Base-by-base conservation (phyloP, 2,888 invertebrate genomes). In the Andricus curvator region DNA sequence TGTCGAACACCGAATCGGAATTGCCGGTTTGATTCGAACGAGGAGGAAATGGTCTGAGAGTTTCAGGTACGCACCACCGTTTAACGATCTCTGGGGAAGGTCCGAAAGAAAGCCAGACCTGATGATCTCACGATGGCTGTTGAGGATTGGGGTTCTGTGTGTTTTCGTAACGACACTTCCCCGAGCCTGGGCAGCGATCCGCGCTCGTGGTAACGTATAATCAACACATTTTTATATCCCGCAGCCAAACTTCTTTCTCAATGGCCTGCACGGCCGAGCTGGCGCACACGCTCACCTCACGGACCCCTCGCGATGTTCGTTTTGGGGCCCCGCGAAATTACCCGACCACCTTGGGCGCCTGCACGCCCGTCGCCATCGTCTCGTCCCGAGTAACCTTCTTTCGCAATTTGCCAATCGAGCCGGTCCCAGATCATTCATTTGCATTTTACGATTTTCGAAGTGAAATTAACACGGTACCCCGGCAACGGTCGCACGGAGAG, bases 191-290 rank as follows among this genome's bases (percentile, higher is more conserved):
- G 77, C 80, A 44, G 56, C 78, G 67, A 56, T 78, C 80, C 81
- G 81, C 82, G 81, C 84, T 81, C 84, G 84, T 86, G 87, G 85
- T 86, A 92, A 92, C 91, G 89, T 92, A 92, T 92, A 92, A 92
- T 92, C 92, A 92, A 92, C 92, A 91, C 92, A 92, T 92, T 92
- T 92, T 92, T 92, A 92, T 92, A 90, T 91, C 90, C 91, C 87
- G 88, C 88, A 89, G 89, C 88, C 90, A 88, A 91, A 91, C 89
- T 89, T 89, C 88, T 88, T 89, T 87, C 90, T 90, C 90, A 91
- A 91, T 91, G 90, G 89, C 85, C 85, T 64, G 82, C 83, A 82
- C 82, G 70, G 83, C 78, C 78, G 67, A 77, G 81, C 65, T 78
- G 78, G 51, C 80, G 82, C 84, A 80, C 80, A 62, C 83, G 77